Base-by-base conservation (phyloP, 1,140 invertebrate species). In the Neelides sp. region DNA sequence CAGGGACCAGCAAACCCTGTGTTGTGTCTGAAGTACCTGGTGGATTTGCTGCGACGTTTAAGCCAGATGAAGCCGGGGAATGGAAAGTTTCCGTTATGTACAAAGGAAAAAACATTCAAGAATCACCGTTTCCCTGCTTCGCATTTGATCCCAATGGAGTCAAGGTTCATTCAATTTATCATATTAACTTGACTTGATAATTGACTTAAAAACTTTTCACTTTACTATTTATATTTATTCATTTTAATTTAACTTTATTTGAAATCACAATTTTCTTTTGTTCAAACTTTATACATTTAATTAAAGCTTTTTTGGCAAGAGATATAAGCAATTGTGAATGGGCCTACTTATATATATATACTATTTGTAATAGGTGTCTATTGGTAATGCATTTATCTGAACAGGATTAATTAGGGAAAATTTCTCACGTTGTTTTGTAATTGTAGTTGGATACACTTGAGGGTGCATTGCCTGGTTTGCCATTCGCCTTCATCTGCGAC, bases 61-160 rank as follows among this genome's bases (percentile, higher is more conserved):
- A 91, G 65, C 93, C 94, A 4, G 86, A 94, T 60, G 92, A 97
- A 75, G 83, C 88, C 40, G 94, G 92, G 63, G 85, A 92, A 62
- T 98, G 93, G 92, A 83, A 86, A 57, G 92, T 98, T 44, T 84
- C 85, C 54, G 93, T 98, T 50, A 82, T 85, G 19, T 96, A 96
- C 66, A 89, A 94, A 62, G 88, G 86, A 30, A 83, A 90, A 64
- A 88, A 96, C 65, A 96, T 98, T 59, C 83, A 88, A 66, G 93
- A 92, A 39, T 90, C 90, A 45, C 94, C 94, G 2, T 98, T 96
- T 69, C 87, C 85, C 1, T 97, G 94, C 64, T 88, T 93, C 64
- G 93, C 98, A 0, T 98, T 93, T 62, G 93, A 98, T 69, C 85
- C 93, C 1, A 81, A 87, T 54, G 83, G 86, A 13, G 81, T 95